These are phyloP conservation scores for Mylabris sibirica DNA, from an alignment of 2,888 invertebrate genomes.

Conservation along the genomic window DNA sequence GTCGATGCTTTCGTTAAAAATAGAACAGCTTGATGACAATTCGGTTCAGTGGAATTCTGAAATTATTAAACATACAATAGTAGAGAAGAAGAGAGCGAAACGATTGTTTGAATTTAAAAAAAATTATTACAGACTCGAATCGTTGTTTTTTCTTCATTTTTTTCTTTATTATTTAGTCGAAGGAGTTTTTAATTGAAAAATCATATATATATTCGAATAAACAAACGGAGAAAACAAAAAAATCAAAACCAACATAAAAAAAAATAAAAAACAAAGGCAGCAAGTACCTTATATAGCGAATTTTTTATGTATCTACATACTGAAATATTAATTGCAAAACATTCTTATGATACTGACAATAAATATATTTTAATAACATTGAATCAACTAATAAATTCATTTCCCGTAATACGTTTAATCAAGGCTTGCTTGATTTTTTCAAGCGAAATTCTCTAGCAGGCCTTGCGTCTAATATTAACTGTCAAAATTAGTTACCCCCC, in stretches of 20 bases:
- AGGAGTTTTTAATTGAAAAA: neutral
- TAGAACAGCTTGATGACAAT: conserved; percentile 68
- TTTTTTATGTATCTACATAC: no score
- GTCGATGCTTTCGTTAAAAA: conserved; percentile 67
- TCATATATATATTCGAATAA: neutral
- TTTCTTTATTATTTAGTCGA: neutral
- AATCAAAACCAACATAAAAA: neutral
- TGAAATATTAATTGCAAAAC: no score
- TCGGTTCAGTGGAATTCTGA: conserved; percentile 66
- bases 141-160: neutral
- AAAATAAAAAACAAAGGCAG: no score
- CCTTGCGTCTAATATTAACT: no score
- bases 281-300: no score
- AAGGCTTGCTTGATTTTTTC: no score
- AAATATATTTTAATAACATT: no score
- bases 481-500: no score
- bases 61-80: neutral
- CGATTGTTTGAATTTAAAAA: neutral
- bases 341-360: no score
- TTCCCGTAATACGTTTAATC: no score
- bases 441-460: no score
- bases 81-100: neutral
- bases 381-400: no score
- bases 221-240: neutral
- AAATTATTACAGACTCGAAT: neutral